A percentile compares a stretch with the other conserved stretches of the same genome.
Evolutionary conservation across 2,797 vertebrate species (phyloP).

Genomic region (Botia almorhae): DNA sequence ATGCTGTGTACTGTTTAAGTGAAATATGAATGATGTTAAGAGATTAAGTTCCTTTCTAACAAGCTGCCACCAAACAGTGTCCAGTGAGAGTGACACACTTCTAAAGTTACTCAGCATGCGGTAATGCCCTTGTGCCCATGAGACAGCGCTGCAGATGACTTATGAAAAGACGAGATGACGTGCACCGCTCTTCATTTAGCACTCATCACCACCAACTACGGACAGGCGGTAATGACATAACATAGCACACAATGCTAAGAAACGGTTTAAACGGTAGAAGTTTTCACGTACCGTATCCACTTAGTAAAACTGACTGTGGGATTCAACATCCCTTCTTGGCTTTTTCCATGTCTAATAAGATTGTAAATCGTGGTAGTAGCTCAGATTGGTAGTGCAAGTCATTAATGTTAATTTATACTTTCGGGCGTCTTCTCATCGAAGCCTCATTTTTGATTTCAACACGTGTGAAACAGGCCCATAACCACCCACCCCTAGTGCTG

Average conservation of each 20-base stretch:
- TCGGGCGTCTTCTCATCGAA: no score
- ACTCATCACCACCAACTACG: neutral
- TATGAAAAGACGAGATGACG: neutral
- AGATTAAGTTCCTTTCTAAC: neutral
- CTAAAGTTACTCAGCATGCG: neutral
- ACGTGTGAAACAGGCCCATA: no score
- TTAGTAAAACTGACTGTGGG: no score
- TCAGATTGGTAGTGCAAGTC: no score
- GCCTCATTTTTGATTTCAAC: no score
- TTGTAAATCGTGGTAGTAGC: no score
- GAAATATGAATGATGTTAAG: neutral
- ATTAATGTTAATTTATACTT: no score
- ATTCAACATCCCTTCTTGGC: no score
- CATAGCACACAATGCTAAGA: neutral
- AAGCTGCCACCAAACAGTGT: neutral
- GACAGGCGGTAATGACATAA: no score
- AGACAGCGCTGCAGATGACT: neutral
- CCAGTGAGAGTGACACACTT: constrained; percentile 8
- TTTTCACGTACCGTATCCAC: neutral
- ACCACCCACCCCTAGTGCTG: no score
- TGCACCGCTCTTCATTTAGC: neutral
- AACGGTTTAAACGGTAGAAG: neutral
- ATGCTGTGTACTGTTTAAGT: neutral
- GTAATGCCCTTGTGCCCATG: neutral
- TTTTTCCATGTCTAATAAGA: no score